Conservation (phyloP, 1,140 invertebrate genomes). For the Periplaneta americana region DNA sequence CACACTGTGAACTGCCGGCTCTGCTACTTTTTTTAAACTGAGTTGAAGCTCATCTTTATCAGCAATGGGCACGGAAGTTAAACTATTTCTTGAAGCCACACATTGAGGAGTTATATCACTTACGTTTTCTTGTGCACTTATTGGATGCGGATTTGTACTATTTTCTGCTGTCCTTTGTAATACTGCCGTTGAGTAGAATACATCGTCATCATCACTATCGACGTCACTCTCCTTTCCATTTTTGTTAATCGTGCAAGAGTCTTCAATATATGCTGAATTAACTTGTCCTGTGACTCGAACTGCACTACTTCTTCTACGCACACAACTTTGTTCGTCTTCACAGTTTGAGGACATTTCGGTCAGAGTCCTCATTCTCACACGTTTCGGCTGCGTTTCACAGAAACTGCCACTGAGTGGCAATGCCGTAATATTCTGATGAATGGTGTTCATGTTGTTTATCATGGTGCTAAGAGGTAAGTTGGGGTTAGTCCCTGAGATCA, state of each 20-base stretch:
- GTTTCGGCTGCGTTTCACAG: background rate
- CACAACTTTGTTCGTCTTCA: slow-evolving; percentile 1
- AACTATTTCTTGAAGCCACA: background rate
- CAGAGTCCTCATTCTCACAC: slow-evolving; percentile 6
- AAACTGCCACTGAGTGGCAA: background rate
- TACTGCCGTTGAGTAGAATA: background rate
- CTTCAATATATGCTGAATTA: slow-evolving; percentile 7
- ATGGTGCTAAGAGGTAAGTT: background rate
- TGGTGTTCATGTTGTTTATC: background rate
- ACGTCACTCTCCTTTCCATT: background rate
- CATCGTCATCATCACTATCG: slow-evolving; percentile 1
- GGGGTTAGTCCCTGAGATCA: background rate
- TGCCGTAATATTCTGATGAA: background rate
- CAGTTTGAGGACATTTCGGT: slow-evolving; percentile 1
- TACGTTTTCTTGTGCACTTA: background rate
- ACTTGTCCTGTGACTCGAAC: background rate
- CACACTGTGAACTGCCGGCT: background rate
- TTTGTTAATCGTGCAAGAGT: background rate
- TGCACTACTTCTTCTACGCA: background rate
- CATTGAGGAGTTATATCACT: too few relatives aligned
- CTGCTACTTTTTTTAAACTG: background rate
- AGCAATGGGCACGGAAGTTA: background rate
- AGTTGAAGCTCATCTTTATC: background rate
- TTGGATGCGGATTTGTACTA: background rate
- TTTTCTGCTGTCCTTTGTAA: too few relatives aligned